Conservation (phyloP, 1,140 invertebrate genomes). For the Drosophila neocordata region DNA sequence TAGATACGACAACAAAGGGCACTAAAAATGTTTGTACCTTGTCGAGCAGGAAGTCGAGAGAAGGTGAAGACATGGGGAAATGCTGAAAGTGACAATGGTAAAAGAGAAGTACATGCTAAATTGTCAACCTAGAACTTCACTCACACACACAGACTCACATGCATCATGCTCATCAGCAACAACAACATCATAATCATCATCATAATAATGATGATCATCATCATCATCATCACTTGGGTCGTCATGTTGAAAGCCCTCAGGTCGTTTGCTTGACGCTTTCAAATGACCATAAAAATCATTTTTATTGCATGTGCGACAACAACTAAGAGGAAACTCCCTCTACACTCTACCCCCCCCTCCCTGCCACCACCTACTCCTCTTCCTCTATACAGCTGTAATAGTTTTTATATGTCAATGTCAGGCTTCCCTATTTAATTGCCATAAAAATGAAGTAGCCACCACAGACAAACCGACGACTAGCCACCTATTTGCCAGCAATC, state of each 20-base stretch:
- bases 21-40: slow-evolving; percentile 67
- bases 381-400: neutral
- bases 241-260: slow-evolving; percentile 24
- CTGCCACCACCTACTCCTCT: neutral
- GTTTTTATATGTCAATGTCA: slow-evolving; percentile 70
- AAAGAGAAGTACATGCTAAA: slow-evolving; percentile 38
- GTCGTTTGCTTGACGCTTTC: slow-evolving; percentile 65
- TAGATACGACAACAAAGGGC: slow-evolving; percentile 52
- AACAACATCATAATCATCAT: neutral
- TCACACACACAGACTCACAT: slow-evolving; percentile 37
- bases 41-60: slow-evolving; percentile 29
- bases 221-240: neutral
- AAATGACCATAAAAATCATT: slow-evolving; percentile 73
- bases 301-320: slow-evolving; percentile 62
- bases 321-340: slow-evolving; percentile 29
- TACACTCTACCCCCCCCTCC: slow-evolving; percentile 35
- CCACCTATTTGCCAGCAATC: slow-evolving; percentile 5
- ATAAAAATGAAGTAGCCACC: slow-evolving; percentile 36
- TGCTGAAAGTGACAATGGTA: slow-evolving; percentile 7
- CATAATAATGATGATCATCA: neutral
- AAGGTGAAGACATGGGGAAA: neutral
- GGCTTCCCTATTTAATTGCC: slow-evolving; percentile 65
- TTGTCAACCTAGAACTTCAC: slow-evolving; percentile 54
- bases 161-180: slow-evolving; percentile 18
- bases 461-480: slow-evolving; percentile 31